phyloP scores from a whole-genome alignment of 1,140 invertebrate genomes.

The Ceratina japonica region DNA sequence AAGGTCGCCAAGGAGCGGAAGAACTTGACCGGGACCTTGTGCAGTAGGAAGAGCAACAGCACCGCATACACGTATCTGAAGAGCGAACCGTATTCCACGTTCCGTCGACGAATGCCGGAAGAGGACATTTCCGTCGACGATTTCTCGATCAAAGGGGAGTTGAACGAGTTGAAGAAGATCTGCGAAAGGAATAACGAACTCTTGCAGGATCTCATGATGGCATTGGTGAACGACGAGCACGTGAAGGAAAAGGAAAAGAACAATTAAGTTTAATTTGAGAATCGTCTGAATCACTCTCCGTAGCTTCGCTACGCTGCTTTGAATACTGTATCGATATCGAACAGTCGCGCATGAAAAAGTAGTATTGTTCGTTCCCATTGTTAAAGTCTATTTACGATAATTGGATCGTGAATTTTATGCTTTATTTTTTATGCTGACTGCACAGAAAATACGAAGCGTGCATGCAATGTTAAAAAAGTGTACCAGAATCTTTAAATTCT shows the following conservation, averaged over 20 bases:
- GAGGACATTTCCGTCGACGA: slow-evolving; percentile 46
- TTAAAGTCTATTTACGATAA: not conserved
- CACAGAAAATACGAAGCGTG: no score
- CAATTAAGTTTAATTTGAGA: not conserved
- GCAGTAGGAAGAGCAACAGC: slow-evolving; percentile 58
- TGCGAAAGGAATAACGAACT: slow-evolving; percentile 70
- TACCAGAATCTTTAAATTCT: no score
- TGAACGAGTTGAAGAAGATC: slow-evolving; percentile 66
- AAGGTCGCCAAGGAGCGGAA: slow-evolving; percentile 87
- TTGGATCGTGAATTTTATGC: no score
- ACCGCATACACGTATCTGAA: slow-evolving; percentile 53
- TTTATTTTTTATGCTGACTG: no score
- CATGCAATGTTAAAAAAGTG: no score
- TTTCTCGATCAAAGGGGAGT: slow-evolving; percentile 59
- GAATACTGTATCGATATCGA: not conserved
- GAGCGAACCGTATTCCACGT: slow-evolving; percentile 50
- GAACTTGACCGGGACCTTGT: slow-evolving; percentile 29
- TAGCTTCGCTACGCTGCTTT: no score
- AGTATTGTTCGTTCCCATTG: not conserved
- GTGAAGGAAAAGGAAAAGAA: slow-evolving; percentile 19
- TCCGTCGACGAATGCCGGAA: slow-evolving; percentile 32
- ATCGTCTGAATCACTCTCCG: not conserved
- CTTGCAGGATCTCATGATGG: slow-evolving; percentile 65
- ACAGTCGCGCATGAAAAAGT: not conserved
- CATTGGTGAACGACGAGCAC: slow-evolving; percentile 55